Percentiles rank a stretch among this genome's conserved stretches.
phyloP scores from a whole-genome alignment of 2,888 invertebrate genomes.

The Acronicta aceris region DNA sequence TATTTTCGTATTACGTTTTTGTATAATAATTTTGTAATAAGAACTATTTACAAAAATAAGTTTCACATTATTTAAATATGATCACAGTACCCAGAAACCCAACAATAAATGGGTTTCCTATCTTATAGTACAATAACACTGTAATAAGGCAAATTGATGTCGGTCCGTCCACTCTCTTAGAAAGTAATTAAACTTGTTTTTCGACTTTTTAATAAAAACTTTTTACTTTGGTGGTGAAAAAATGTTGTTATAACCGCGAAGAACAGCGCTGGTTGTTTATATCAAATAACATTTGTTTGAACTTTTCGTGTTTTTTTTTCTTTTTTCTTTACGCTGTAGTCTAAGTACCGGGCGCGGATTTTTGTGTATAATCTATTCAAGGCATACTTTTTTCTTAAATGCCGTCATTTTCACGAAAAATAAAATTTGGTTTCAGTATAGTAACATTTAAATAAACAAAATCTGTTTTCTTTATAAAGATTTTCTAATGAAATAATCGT shows the following conservation, averaged over 20 bases:
- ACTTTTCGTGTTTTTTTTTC: constrained; percentile 28
- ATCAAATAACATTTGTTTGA: constrained; percentile 52
- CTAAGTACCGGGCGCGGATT: too few species aligned
- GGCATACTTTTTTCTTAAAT: not conserved
- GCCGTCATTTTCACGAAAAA: too few species aligned
- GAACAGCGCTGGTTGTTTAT: constrained; percentile 43
- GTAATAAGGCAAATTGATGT: constrained; percentile 76
- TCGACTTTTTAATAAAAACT: constrained; percentile 82
- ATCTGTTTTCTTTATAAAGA: too few species aligned
- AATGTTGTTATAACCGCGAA: constrained; percentile 50
- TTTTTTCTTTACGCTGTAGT: not conserved
- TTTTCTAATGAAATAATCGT: too few species aligned
- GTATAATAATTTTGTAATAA: too few species aligned
- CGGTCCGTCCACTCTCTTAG: constrained; percentile 60
- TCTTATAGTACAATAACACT: constrained; percentile 73
- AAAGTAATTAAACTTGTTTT: constrained; percentile 84
- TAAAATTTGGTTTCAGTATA: too few species aligned
- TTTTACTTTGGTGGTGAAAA: constrained; percentile 71
- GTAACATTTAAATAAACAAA: too few species aligned
- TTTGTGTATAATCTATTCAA: not conserved
- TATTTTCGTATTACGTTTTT: too few species aligned
- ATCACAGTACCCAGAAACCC: not conserved
- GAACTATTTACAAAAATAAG: too few species aligned
- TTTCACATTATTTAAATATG: too few species aligned
- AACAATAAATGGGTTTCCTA: constrained; percentile 45